phyloP scores from a whole-genome alignment of 1,140 invertebrate species.

The Zaprionus capensis region DNA sequence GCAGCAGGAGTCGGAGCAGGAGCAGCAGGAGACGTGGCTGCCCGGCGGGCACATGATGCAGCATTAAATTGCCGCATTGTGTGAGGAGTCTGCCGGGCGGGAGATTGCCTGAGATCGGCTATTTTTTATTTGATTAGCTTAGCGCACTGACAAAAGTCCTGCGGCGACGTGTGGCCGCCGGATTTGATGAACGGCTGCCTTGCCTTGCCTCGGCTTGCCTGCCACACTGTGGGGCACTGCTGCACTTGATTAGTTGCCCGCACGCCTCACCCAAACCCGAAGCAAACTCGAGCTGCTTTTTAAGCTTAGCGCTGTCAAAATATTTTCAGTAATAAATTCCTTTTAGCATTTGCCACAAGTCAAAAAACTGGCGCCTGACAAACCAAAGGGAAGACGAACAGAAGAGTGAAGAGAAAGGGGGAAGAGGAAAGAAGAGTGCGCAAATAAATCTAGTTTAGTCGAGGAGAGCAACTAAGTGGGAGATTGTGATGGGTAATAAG shows the following conservation, averaged over 20 bases:
- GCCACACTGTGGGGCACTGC: slow-evolving; percentile 12
- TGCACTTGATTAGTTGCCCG: slow-evolving; percentile 73
- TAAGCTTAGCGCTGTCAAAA: slow-evolving; percentile 79
- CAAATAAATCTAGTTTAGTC: slow-evolving; percentile 30
- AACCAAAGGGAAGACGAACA: slow-evolving; percentile 23
- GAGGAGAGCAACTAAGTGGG: slow-evolving; percentile 15
- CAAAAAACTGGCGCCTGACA: slow-evolving; percentile 25
- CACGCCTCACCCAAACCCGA: slow-evolving; percentile 13
- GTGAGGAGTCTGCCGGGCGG: slow-evolving; percentile 56
- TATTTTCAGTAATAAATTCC: slow-evolving; percentile 82
- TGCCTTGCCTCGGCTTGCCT: neutral
- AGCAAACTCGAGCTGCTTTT: slow-evolving; percentile 57
- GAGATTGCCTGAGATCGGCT: slow-evolving; percentile 45
- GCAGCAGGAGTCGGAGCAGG: slow-evolving; percentile 1
- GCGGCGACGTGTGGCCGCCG: slow-evolving; percentile 77
- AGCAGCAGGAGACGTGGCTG: slow-evolving; percentile 39
- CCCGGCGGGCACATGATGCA: slow-evolving; percentile 82
- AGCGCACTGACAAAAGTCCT: slow-evolving; percentile 66
- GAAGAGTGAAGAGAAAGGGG: slow-evolving; percentile 61
- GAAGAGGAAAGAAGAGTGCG: slow-evolving; percentile 7
- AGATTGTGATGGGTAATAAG: neutral
- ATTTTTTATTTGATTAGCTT: slow-evolving; percentile 84
- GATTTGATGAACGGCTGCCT: slow-evolving; percentile 77
- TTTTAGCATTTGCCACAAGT: slow-evolving; percentile 49
- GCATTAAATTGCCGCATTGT: slow-evolving; percentile 84